A percentile compares a stretch with the other conserved stretches of the same genome.
Evolutionary conservation across 2,888 invertebrate genomes (phyloP).

Genomic region (Rhagonycha fulva): DNA sequence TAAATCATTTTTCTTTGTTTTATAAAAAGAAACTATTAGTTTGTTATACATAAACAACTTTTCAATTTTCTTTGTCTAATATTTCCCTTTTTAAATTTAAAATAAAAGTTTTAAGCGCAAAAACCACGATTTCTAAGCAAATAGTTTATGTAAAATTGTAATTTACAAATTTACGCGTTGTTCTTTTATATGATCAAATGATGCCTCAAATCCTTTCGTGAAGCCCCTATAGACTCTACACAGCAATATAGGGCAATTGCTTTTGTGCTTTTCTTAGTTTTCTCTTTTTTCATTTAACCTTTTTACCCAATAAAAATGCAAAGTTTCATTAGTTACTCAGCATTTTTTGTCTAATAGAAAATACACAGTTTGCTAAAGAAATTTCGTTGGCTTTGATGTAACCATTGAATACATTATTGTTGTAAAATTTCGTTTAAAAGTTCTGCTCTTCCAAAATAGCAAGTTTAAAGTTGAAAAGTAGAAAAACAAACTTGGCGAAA

Average conservation of each 20-base stretch:
- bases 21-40: neutral
- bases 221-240: slow-evolving; percentile 15
- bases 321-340: slow-evolving; percentile 9
- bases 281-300: neutral
- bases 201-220: slow-evolving; percentile 21
- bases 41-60: neutral
- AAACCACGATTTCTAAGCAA: slow-evolving; percentile 8
- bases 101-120: neutral
- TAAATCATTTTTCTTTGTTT: neutral
- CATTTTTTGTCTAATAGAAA: slow-evolving; percentile 1
- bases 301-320: slow-evolving; percentile 9
- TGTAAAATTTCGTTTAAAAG: neutral
- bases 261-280: slow-evolving; percentile 3
- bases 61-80: neutral
- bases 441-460: neutral
- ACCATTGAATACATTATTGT: neutral
- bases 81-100: neutral
- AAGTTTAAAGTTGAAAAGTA: neutral
- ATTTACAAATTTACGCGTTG: slow-evolving; percentile 27
- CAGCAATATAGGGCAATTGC: slow-evolving; percentile 14
- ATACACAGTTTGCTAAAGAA: neutral
- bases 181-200: slow-evolving; percentile 23
- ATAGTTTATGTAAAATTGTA: slow-evolving; percentile 18
- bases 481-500: neutral
- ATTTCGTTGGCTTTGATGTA: neutral